These are phyloP conservation scores for Datnioides undecimradiatus DNA, from an alignment of 2,113 vertebrate genomes.

Conservation along the genomic window DNA sequence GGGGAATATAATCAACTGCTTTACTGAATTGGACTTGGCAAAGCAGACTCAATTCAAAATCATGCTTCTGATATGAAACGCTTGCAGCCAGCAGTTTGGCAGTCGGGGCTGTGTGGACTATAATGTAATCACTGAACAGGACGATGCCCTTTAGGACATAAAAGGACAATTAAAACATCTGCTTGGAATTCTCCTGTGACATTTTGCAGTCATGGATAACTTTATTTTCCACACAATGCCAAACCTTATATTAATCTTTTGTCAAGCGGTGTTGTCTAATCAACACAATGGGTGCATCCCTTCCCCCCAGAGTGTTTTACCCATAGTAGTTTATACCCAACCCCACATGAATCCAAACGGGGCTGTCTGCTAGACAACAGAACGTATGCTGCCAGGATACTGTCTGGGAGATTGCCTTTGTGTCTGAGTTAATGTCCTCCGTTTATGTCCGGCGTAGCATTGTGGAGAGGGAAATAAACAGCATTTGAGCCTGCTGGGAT, in stretches of 20 bases:
- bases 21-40: neutral
- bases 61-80: neutral
- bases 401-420: constrained; percentile 53
- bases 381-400: constrained; percentile 23
- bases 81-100: constrained; percentile 26
- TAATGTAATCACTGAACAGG: constrained; percentile 15
- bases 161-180: constrained; percentile 24
- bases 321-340: constrained; percentile 17
- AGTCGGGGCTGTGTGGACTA: neutral
- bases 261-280: neutral
- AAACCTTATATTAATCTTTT: neutral
- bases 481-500: constrained; percentile 20
- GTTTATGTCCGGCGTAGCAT: constrained; percentile 10
- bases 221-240: neutral
- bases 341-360: neutral
- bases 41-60: neutral
- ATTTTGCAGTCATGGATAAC: constrained; percentile 3
- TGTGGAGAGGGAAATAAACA: constrained; percentile 10
- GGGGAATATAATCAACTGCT: constrained; percentile 32
- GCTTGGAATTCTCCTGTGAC: neutral
- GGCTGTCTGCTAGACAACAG: constrained; percentile 66
- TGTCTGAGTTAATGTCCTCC: constrained; percentile 23
- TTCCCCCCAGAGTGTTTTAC: constrained; percentile 10
- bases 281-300: neutral
- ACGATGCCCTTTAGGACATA: neutral